Base-by-base conservation (phyloP, 2,888 invertebrate genomes). In the Parthenolecanium corni region DNA sequence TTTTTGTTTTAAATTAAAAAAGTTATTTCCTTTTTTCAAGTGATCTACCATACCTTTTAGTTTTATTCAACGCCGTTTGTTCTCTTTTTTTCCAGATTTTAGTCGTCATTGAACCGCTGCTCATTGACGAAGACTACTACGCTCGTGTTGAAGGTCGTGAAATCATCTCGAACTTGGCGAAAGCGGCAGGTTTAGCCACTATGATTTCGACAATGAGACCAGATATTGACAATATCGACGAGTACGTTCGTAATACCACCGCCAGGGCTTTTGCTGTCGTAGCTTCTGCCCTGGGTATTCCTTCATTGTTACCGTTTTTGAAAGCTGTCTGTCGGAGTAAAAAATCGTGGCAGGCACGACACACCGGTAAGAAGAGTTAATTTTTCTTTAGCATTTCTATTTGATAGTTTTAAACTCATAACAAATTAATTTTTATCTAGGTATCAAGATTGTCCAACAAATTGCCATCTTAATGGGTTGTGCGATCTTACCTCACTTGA, bases 141-240 rank as follows among this genome's bases (percentile, higher is more conserved):
- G 98, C 98, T 24, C 88, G 98, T 73, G 98, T 98, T 9, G 98
- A 99, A 76, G 98, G 97, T 68, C 82, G 98, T 71, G 98, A 98
- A 76, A 98, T 98, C 69, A 99, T 98, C 72, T 96, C 95, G 0
- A 99, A 98, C 76, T 78, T 98, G 72, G 97, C 98, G 0, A 98
- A 99, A 77, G 98, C 98, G 1, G 98, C 98, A 2, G 98, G 98
- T 64, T 77, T 98, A 63, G 98, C 98, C 3, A 99, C 98, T 14
- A 99, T 98, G 98, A 99, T 98, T 71, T 97, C 97, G 3, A 98
- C 98, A 0, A 98, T 98, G 98, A 81, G 98, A 73, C 98, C 98
- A 0, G 98, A 98, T 77, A 99, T 99, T 70, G 98, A 98, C 76
- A 98, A 98, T 73, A 96, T 96, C 70, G 97, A 97, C 75, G 96